Conservation (phyloP, 2,113 vertebrate species). For the Perca schrenkii region DNA sequence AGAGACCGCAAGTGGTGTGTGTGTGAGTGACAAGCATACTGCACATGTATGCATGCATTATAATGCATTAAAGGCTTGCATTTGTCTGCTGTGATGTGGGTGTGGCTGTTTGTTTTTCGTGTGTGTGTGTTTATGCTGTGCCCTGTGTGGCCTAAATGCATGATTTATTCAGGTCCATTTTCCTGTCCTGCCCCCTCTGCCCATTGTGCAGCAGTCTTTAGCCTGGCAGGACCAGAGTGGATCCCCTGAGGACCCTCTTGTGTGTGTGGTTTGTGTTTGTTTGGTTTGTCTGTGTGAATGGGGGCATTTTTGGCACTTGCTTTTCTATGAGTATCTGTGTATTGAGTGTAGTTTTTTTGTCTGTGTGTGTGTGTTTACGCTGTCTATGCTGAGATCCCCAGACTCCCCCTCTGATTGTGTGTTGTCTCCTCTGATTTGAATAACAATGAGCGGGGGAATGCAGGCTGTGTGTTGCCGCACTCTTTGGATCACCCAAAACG, state of each 20-base stretch:
- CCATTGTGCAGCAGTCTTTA: conserved; percentile 54
- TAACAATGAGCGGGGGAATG: conserved; percentile 76
- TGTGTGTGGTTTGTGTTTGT: conserved; percentile 20
- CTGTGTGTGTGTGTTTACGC: conserved; percentile 30
- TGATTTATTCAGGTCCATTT: conserved; percentile 71
- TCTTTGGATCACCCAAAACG: conserved; percentile 54
- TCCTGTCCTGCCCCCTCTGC: conserved; percentile 49
- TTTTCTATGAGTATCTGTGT: conserved; percentile 22
- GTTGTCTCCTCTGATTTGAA: conserved; percentile 72
- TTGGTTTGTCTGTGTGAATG: conserved; percentile 1
- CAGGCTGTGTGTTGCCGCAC: conserved; percentile 55
- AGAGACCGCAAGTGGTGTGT: conserved; percentile 16
- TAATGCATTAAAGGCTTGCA: not conserved
- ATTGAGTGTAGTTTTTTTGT: conserved; percentile 27
- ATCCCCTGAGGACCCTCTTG: conserved; percentile 44
- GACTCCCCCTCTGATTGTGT: conserved; percentile 61
- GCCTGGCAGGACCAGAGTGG: conserved; percentile 27
- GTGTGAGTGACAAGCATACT: conserved; percentile 2
- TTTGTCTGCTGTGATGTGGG: conserved; percentile 16
- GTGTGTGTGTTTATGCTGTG: conserved; percentile 46
- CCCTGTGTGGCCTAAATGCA: conserved; percentile 61
- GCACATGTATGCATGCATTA: not conserved
- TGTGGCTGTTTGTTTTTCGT: conserved; percentile 21
- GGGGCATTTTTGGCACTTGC: conserved; percentile 10
- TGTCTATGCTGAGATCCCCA: conserved; percentile 40